Evolutionary conservation across 2,888 invertebrate genomes (phyloP), one percentile per base, ranked within the genome.

Genomic region (Antheraea yamamai): DNA sequence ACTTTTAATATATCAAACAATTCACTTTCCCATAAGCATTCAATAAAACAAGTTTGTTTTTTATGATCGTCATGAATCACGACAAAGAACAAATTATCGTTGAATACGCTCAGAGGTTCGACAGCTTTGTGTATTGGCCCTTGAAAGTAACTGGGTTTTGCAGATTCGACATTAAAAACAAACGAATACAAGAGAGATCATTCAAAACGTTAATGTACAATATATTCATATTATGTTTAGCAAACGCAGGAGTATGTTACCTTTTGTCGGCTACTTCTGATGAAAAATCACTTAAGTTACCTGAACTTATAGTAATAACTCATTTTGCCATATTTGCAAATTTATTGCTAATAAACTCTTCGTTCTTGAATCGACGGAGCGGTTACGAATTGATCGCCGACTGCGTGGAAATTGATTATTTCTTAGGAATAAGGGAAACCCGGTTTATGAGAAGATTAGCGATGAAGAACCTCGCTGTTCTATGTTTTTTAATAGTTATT

Each of bases 361-460:
- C 85, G 0, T 85, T 90, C 72, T 73, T 80, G 0, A 88, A 90
- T 64, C 83, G 83, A 74, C 76, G 78, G 23, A 80, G 81, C 18
- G 89, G 86, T 12, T 74, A 84, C 0, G 78, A 83, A 1, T 75
- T 92, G 1, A 78, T 92, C 2, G 79, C 84, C 14, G 79, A 81
- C 51, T 82, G 81, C 72, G 86, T 91, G 12, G 84, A 91, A 64
- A 86, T 92, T 0, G 93, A 93, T 77, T 68, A 78, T 12, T 82
- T 88, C 58, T 79, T 93, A 0, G 92, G 91, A 18, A 79, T 82
- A 2, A 77, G 86, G n/a, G 87, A 91, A 77, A 92, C 92, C 0
- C 83, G 81, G 70, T 91, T 90, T 72, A 87, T 93, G 87, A 87
- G 93, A 80, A 77, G 84, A 7, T 78, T 85, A 4, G 80, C 81